Evolutionary conservation across 1,140 invertebrate genomes (phyloP), one percentile per base, ranked within the genome.

Genomic region (Orius insidiosus): DNA sequence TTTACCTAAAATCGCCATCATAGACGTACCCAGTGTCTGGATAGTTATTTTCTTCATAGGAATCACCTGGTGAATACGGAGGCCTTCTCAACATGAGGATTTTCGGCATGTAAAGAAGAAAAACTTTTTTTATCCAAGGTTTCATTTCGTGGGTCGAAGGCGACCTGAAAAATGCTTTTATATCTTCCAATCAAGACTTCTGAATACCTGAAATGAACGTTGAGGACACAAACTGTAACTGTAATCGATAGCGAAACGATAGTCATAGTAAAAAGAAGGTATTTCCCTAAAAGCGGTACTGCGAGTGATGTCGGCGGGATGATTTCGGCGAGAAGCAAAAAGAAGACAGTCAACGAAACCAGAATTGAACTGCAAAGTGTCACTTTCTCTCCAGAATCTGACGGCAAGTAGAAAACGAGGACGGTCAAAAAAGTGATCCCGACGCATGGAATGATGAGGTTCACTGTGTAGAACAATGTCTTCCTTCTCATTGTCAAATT

Each of bases 271-370:
- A 98, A 98, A 46, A 98, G 69, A 43, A 85, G 69, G 64, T 92
- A 92, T 71, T 95, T 95, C 52, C 93, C 92, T 46, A 98, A 78
- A 43, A 98, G 66, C n/a, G 94, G 93, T 54, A 98, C 87, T 11
- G 93, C 90, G 52, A 97, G 70, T 11, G 89, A 96, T 13, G 94
- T 98, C 10, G 93, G 92, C 33, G 94, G 94, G 61, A 97, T 97
- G 59, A 98, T 93, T 71, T 95, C 89, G 46, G 89, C 89, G 57
- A 98, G 66, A 52, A 98, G 71, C 59, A 98, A 74, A 72, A 98
- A 97, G 71, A 98, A 98, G 65, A 98, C 93, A 60, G 92, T 97
- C 59, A 98, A 68, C 42, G 94, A 97, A 53, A 98, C 80, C 51
- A 98, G 76, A 66, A 98, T 97, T 57, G 89, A 96, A 64, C 96